Base-by-base conservation (phyloP, 2,888 invertebrate species). In the Salpingus planirostris region DNA sequence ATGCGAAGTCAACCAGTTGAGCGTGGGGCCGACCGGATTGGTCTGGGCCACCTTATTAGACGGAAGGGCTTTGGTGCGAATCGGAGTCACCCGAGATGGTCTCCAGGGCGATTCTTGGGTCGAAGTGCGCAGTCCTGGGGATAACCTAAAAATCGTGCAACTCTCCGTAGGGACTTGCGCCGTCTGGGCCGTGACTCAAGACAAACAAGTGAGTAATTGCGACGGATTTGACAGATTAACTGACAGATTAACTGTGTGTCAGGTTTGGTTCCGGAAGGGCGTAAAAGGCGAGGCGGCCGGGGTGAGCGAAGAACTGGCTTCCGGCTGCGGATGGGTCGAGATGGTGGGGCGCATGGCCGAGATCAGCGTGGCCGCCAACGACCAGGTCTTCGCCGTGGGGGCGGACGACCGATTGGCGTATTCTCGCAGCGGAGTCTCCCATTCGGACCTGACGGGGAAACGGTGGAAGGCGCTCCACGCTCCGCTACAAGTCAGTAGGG, bases 11-110 rank as follows among this genome's bases (percentile, higher is more conserved):
- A 78, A 78, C 54, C 88, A 88, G 64, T 76, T 93, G 27, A 82
- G 82, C 55, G 84, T 91, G 12, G 90, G 92, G 1, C 76, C 88
- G 2, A 80, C 83, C 4, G 92, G 91, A 1, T 68, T 88, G 32
- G 83, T 90, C 1, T 93, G 93, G 91, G 83, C 86, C 6, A 71
- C 87, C 21, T 73, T 90, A 2, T 80, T 85, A 73, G 81, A 83
- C 54, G 93, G 93, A 1, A 73, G 80, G 47, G 84, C 81, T 13
- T 70, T 92, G 24, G 81, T 90, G 29, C 75, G 93, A 40, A 77
- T 79, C 35, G 88, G 89, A 13, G 73, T 92, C n/a, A 84, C 80
- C 5, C 76, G 89, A 53, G 84, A 88, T 52, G 75, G 74, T 36
- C 40, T 63, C 26, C 52, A 53, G 29, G 82, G 83, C 1, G 76